phyloP scores from a whole-genome alignment of 1,140 invertebrate species.

The Rhizoglyphus robini region DNA sequence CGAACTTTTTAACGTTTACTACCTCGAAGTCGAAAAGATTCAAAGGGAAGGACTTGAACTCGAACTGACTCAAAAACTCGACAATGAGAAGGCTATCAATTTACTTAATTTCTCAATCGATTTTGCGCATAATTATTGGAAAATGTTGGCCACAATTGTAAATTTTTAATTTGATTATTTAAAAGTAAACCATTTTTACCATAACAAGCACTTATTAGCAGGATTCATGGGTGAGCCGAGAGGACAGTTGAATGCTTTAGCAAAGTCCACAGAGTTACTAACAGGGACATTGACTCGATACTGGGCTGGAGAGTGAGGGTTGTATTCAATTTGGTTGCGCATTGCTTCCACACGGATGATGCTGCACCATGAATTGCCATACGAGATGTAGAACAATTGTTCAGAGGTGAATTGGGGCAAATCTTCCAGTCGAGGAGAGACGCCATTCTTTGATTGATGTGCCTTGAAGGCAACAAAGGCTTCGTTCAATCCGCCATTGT shows the following conservation, averaged over 20 bases:
- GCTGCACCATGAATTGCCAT: constrained; percentile 29
- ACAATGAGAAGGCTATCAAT: too few species aligned
- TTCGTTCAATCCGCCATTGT: constrained; percentile 44
- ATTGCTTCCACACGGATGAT: constrained; percentile 26
- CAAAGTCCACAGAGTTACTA: constrained; percentile 44
- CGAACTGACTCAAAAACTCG: too few species aligned
- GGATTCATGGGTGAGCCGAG: constrained; percentile 43
- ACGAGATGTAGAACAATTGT: constrained; percentile 25
- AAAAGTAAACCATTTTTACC: constrained; percentile 36
- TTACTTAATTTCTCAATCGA: too few species aligned
- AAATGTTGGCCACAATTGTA: too few species aligned
- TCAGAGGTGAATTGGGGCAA: constrained; percentile 17
- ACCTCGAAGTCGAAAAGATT: too few species aligned
- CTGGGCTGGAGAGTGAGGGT: constrained; percentile 26
- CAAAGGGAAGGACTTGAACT: too few species aligned
- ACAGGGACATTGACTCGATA: constrained; percentile 42
- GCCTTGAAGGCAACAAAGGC: constrained; percentile 34
- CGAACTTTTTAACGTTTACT: too few species aligned
- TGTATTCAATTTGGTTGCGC: constrained; percentile 27
- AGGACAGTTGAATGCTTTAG: constrained; percentile 40
- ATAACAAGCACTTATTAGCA: constrained; percentile 42
- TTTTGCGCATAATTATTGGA: too few species aligned
- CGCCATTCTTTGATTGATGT: constrained; percentile 6
- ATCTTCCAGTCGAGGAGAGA: constrained; percentile 16
- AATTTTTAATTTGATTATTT: neutral